Conservation (phyloP, 2,797 vertebrate species). For the Trachurus trachurus region DNA sequence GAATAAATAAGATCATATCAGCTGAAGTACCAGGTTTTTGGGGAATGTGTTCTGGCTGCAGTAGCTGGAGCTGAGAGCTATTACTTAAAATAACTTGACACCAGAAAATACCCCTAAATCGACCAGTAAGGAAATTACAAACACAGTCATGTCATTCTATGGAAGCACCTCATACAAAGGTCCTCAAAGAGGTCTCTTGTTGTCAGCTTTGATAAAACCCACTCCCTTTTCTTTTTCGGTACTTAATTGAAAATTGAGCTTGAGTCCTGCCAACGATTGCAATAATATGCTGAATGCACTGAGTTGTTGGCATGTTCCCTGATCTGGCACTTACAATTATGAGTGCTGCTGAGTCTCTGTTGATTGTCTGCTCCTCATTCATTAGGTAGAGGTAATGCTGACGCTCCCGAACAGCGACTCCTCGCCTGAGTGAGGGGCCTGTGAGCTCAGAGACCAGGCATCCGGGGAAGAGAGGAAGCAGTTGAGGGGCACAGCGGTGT, state of each 20-base stretch:
- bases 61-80: constrained; percentile 59
- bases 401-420: constrained; percentile 51
- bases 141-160: constrained; percentile 62
- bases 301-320: constrained; percentile 65
- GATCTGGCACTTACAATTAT: constrained; percentile 58
- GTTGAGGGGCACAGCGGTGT: constrained; percentile 63
- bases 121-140: constrained; percentile 70
- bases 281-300: constrained; percentile 72
- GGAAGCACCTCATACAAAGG: constrained; percentile 70
- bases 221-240: constrained; percentile 61
- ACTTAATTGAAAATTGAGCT: constrained; percentile 74
- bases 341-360: constrained; percentile 69
- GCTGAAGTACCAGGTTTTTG: constrained; percentile 68
- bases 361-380: constrained; percentile 73
- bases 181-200: constrained; percentile 72
- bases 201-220: constrained; percentile 76
- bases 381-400: constrained; percentile 63
- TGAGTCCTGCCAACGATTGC: constrained; percentile 69
- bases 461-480: constrained; percentile 61
- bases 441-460: constrained; percentile 68
- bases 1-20: constrained; percentile 77
- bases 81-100: constrained; percentile 76
- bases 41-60: constrained; percentile 64
- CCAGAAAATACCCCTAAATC: constrained; percentile 56
- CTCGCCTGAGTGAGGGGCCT: constrained; percentile 44